Conservation (phyloP, 2,113 vertebrate genomes). For the Tiliqua scincoides region DNA sequence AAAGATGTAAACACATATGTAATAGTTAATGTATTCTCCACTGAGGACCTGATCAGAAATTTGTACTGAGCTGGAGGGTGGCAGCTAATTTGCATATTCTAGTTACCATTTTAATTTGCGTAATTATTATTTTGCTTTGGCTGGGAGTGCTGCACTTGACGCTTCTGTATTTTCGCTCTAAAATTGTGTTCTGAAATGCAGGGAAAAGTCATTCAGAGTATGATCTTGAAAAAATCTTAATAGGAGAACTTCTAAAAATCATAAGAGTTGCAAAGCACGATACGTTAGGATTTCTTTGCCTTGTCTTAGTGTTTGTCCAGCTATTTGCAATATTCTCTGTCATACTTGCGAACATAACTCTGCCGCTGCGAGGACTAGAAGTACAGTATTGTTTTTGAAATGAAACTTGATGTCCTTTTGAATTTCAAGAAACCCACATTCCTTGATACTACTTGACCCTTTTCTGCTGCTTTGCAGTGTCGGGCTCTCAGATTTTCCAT, state of each 20-base stretch:
- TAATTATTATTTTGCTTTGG: slow-evolving; percentile 9
- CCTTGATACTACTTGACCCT: not conserved
- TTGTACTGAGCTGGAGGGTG: not conserved
- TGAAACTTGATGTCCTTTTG: not conserved
- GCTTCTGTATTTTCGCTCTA: not conserved
- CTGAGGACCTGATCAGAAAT: not conserved
- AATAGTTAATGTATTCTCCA: not conserved
- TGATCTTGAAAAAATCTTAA: not conserved
- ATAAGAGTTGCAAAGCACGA: not conserved
- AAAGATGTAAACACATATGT: not conserved
- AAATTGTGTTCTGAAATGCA: not conserved
- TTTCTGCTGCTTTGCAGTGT: not conserved
- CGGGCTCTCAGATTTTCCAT: not conserved
- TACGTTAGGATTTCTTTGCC: not conserved
- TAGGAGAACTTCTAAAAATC: not conserved
- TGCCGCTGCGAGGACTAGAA: not conserved
- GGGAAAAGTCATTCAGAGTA: not conserved
- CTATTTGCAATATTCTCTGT: not conserved
- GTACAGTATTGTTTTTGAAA: not conserved
- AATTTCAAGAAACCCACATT: not conserved
- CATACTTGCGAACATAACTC: too few relatives aligned
- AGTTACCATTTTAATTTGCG: slow-evolving; percentile 9
- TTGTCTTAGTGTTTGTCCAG: too few relatives aligned
- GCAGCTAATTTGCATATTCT: slow-evolving; percentile 5
- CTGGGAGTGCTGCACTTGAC: not conserved